Evolutionary conservation across 2,113 vertebrate species (phyloP), one percentile per base, ranked within the genome.

Genomic region (Brachypodius melanocephalos): DNA sequence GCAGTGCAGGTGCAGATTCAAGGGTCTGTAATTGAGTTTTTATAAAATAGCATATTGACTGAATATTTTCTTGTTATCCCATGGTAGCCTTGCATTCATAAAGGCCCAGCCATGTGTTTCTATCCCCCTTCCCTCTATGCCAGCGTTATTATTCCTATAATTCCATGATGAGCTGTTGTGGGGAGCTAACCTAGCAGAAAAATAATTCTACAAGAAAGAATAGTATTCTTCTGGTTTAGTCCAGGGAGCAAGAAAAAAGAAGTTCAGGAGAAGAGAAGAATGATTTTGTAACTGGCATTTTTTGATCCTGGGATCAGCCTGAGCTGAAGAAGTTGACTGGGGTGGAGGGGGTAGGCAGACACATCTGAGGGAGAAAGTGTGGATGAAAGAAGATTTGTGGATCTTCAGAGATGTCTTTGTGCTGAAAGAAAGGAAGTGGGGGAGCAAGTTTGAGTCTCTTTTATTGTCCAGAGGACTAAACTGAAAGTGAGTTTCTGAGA

Each of bases 341-440:
- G 77, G 80, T 91, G 65, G 61, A 85, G 51, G 14, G 59, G 21
- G 21, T 51, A 68, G 93, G 58, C 42, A 91, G 55, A 46, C 24
- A 74, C 55, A 89, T 91, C 65, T 96, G 66, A 95, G 49, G 58
- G 45, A 75, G 66, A 81, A 93, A 82, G 65, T 6, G 3, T 48
- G 73, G 84, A 89, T 96, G 77, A 96, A 96, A 91, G 90, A 51
- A 48, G 81, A 75, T 91, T 67, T 94, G 46, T 5, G 4, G 66
- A 72, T 82, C 93, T 91, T 94, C 66, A 93, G 84, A 96, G 68
- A 45, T 82, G 48, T 85, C 93, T 93, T 88, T 96, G 77, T 96
- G 77, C 61, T 91, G 74, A 81, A 88, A 73, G 83, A 69, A 88
- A 28, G 22, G 24, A 85, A 85, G 73, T 48, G 49, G 17, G 36